phyloP scores from a whole-genome alignment of 2,113 vertebrate species.

The Microtus oregoni region DNA sequence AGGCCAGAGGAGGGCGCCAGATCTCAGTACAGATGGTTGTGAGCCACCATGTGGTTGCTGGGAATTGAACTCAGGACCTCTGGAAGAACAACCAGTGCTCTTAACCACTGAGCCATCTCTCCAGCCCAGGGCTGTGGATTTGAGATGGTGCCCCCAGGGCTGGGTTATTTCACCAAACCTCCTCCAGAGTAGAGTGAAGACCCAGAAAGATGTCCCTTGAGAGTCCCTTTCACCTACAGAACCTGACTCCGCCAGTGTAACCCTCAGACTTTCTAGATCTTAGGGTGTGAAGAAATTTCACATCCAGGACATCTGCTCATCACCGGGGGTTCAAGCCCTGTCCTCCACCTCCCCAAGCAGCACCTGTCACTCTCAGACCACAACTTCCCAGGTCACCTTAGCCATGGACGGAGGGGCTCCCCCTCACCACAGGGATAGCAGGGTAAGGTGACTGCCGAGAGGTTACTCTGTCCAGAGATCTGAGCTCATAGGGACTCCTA shows the following conservation, averaged over 20 bases:
- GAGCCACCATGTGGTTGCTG: too few species aligned
- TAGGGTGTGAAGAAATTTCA: not conserved
- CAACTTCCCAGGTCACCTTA: rapidly evolving
- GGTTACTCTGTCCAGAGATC: not conserved
- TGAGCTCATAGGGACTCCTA: not conserved
- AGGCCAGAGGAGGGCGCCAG: too few species aligned
- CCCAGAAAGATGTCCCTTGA: rapidly evolving
- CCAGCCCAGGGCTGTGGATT: not conserved
- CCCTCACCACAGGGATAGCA: not conserved
- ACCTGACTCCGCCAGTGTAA: not conserved
- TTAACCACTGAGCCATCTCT: too few species aligned
- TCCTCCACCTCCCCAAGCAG: not conserved
- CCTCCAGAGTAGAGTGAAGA: not conserved
- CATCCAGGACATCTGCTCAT: too few species aligned
- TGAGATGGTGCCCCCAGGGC: not conserved
- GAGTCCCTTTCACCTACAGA: too few species aligned
- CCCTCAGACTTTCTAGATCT: not conserved
- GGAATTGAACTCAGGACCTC: too few species aligned
- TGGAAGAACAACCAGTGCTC: too few species aligned
- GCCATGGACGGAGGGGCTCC: rapidly evolving
- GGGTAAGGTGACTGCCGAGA: not conserved
- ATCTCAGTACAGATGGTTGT: too few species aligned
- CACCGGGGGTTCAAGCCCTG: rapidly evolving
- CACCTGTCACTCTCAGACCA: not conserved
- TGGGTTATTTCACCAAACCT: not conserved